Conservation (phyloP, 1,140 invertebrate species). For the silkworm (Bombyx mori) region DNA sequence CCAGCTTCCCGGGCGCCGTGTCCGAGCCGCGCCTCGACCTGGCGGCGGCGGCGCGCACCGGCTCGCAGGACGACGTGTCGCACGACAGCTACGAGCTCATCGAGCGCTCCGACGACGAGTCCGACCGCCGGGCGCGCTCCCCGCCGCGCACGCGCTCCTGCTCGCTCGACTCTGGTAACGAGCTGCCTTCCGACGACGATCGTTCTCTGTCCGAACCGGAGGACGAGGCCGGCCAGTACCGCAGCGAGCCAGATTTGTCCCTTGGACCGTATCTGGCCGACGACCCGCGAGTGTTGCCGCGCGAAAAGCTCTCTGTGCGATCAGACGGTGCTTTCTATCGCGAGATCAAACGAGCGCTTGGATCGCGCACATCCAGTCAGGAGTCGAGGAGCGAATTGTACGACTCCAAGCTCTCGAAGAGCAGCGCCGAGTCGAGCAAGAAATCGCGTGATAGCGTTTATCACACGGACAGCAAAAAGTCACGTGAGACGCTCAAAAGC, state of each 20-base stretch:
- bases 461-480: conserved; percentile 76
- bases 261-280: conserved; percentile 78
- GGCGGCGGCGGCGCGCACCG: conserved; percentile 74
- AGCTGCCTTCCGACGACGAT: conserved; percentile 77
- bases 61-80: conserved; percentile 88
- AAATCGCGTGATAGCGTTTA: conserved; percentile 75
- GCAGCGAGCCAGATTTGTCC: conserved; percentile 73
- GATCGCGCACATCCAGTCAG: conserved; percentile 75
- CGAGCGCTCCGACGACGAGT: conserved; percentile 80
- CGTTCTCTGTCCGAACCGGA: conserved; percentile 65
- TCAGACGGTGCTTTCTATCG: conserved; percentile 79
- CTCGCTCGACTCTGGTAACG: conserved; percentile 79
- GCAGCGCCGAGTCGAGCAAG: conserved; percentile 74
- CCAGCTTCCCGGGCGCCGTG: conserved; percentile 86
- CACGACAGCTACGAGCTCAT: conserved; percentile 91
- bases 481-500: conserved; percentile 72
- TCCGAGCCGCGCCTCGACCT: conserved; percentile 75
- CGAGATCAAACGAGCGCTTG: conserved; percentile 73
- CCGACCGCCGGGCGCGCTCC: conserved; percentile 45
- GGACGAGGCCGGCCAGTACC: conserved; percentile 69
- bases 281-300: conserved; percentile 76
- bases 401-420: conserved; percentile 75
- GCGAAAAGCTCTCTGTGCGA: conserved; percentile 77
- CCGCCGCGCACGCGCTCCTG: conserved; percentile 72
- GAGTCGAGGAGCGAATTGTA: conserved; percentile 79